Evolutionary conservation across 1,140 invertebrate species (phyloP).

Genomic region (Littorina saxatilis): DNA sequence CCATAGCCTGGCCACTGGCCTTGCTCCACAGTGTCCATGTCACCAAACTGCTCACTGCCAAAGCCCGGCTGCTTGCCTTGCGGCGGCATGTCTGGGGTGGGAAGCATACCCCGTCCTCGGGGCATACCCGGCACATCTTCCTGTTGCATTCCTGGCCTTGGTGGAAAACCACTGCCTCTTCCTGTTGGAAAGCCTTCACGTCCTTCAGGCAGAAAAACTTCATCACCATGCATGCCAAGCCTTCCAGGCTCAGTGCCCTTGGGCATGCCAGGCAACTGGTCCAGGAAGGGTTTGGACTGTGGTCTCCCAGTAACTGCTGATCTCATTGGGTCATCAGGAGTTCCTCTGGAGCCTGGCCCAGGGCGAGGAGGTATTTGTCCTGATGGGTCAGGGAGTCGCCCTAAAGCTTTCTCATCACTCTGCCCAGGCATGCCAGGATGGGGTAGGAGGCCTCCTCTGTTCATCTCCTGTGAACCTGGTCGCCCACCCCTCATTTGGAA

Average conservation of each 20-base stretch:
- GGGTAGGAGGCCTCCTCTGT: constrained; percentile 14
- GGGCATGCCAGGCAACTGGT: constrained; percentile 1
- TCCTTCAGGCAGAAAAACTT: neutral
- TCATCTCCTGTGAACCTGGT: constrained; percentile 1
- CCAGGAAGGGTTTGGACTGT: constrained; percentile 1
- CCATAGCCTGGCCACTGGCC: constrained; percentile 31
- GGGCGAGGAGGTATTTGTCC: neutral
- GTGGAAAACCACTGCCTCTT: neutral
- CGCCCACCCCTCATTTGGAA: constrained; percentile 2
- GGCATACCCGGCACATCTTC: neutral
- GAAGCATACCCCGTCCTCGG: constrained; percentile 26
- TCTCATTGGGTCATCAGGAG: neutral
- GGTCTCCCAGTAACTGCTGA: neutral
- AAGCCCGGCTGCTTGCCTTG: neutral
- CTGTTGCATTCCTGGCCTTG: neutral
- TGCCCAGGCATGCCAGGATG: constrained; percentile 5
- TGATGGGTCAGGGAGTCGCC: neutral
- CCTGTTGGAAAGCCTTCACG: neutral
- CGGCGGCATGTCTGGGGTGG: constrained; percentile 21
- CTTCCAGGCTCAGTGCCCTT: constrained; percentile 14
- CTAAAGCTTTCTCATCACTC: neutral
- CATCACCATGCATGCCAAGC: constrained; percentile 23
- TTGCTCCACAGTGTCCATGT: constrained; percentile 16
- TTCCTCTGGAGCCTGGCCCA: constrained; percentile 21
- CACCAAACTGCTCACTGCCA: neutral